phyloP scores from a whole-genome alignment of 2,888 invertebrate genomes.

The Himalopsyche tibetana region DNA sequence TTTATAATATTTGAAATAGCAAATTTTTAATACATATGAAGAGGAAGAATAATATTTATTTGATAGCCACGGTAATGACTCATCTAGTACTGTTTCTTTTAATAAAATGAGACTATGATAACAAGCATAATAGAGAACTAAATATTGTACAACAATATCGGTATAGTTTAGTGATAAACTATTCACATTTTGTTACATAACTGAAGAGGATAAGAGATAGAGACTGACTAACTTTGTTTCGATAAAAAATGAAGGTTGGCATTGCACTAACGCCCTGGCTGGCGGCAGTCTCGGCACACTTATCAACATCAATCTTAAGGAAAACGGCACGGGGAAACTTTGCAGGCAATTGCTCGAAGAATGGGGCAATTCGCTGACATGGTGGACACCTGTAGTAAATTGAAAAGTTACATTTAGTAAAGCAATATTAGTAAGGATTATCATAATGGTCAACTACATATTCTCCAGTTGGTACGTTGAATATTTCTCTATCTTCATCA shows the following conservation, averaged over 20 bases:
- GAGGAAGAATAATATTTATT: too few relatives aligned
- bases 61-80: too few relatives aligned
- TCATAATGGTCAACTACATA: neutral
- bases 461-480: neutral
- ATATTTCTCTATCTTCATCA: too few relatives aligned
- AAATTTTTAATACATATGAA: too few relatives aligned
- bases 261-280: constrained; percentile 94
- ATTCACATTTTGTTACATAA: too few relatives aligned
- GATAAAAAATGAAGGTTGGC: constrained; percentile 98
- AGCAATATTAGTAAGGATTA: constrained; percentile 56
- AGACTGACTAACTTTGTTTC: constrained; percentile 80
- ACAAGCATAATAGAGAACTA: too few relatives aligned
- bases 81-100: too few relatives aligned
- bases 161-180: too few relatives aligned
- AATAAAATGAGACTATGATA: too few relatives aligned
- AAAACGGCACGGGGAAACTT: constrained; percentile 94
- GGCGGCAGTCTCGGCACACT: constrained; percentile 92
- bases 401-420: constrained; percentile 52
- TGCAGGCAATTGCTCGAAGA: constrained; percentile 91
- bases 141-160: too few relatives aligned
- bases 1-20: too few relatives aligned
- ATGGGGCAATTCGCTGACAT: constrained; percentile 94
- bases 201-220: too few relatives aligned
- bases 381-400: constrained; percentile 91
- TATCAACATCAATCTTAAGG: constrained; percentile 96